Base-by-base conservation (phyloP, 2,113 vertebrate species). In the Podarcis cretensis region DNA sequence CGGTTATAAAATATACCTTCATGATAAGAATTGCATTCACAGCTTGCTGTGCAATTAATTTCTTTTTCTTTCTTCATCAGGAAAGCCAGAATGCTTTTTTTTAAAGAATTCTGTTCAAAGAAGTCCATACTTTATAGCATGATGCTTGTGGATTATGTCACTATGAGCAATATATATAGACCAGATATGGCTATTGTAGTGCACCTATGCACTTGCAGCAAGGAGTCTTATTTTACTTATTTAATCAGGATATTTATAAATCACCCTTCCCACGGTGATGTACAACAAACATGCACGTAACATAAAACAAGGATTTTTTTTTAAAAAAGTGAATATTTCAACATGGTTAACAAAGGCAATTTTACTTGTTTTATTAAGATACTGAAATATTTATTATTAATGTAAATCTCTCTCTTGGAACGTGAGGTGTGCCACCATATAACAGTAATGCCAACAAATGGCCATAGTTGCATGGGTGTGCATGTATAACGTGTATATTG, bases 1-100 rank as follows among this genome's bases (percentile, higher is more conserved):
- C 90, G 93, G 73, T 90, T 90, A 82, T 6, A 40, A 57, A 8
- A 81, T 71, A 5, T 40, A 90, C 83, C 90, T 94, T 93, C 81
- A 54, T 40, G 77, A 91, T 59, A 48, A 0, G 0, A 73, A 32
- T 90, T 86, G 69, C 35, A 37, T 0, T 4, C 10, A 57, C 37
- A 78, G 1, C 81, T 86, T 90, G 80, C 88, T 86, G 74, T 13
- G 30, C 43, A 30, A n/a, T 43, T 77, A 25, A 59, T 71, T 86
- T 74, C 86, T 84, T 78, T 10, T 80, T 91, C 30, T 82, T 68
- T 57, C 9, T 82, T 77, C 48, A 84, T 66, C 75, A 87, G 40
- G 76, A 78, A 63, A 85, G 35, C 57, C 4, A 65, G 66, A 37
- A 83, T 43, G 57, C 43, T 27, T 4, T 0, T 0, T 4, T 37